Percentiles rank a stretch among this genome's conserved stretches.
Evolutionary conservation across 1,140 invertebrate species (phyloP).

Genomic region (Globodera rostochiensis): DNA sequence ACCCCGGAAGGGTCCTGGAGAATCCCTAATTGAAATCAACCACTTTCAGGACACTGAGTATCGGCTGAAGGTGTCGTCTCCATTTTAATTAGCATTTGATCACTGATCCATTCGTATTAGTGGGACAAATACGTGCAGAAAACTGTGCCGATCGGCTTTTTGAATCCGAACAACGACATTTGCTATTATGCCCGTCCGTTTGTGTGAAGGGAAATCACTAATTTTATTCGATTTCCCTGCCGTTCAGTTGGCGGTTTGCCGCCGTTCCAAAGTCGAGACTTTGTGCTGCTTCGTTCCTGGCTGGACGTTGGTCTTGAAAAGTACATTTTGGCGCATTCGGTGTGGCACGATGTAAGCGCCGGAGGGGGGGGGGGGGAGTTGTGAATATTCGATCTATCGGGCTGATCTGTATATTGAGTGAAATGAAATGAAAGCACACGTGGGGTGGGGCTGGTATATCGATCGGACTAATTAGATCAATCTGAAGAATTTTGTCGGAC

Average conservation of each 20-base stretch:
- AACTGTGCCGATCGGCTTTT: constrained; percentile 81
- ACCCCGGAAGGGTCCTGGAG: too few species aligned
- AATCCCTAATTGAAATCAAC: background rate
- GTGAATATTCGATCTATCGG: too few species aligned
- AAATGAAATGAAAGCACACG: too few species aligned
- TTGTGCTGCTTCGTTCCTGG: constrained; percentile 86
- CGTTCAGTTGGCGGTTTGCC: constrained; percentile 80
- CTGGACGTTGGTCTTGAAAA: constrained; percentile 81
- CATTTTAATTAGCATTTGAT: background rate
- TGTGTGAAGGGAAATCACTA: background rate
- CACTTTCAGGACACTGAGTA: constrained; percentile 72
- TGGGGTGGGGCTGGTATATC: too few species aligned
- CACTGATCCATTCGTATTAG: constrained; percentile 69
- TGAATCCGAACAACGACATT: constrained; percentile 89
- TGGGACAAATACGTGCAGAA: constrained; percentile 76
- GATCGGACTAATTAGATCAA: too few species aligned
- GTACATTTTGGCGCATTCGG: constrained; percentile 85
- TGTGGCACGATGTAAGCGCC: constrained; percentile 75
- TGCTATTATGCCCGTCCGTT: constrained; percentile 83
- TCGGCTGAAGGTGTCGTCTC: constrained; percentile 64
- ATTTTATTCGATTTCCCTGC: constrained; percentile 27
- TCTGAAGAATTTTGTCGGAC: too few species aligned
- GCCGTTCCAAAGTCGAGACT: constrained; percentile 85
- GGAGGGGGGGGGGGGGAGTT: too few species aligned
- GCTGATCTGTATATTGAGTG: too few species aligned